Evolutionary conservation across 1,140 invertebrate genomes (phyloP).

Genomic region (Cryptotermes secundus): DNA sequence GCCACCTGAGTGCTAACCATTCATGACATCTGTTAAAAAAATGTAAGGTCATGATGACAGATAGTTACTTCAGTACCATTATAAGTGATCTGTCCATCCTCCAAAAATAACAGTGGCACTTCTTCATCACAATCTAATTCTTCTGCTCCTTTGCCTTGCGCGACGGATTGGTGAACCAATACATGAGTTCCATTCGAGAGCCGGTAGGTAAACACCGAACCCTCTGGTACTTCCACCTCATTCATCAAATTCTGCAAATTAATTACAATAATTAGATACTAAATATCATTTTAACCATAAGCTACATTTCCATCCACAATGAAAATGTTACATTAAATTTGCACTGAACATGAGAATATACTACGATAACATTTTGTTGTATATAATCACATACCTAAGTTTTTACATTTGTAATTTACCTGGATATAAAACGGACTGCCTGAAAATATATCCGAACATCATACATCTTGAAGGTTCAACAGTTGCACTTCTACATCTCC

Average conservation of each 20-base stretch:
- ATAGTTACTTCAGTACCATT: not conserved
- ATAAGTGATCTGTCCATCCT: not conserved
- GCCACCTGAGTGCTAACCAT: too few relatives aligned
- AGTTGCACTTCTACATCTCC: not conserved
- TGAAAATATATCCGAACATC: not conserved
- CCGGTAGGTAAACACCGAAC: not conserved
- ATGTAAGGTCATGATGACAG: too few relatives aligned
- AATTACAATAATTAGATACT: not conserved
- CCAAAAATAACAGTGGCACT: slow-evolving; percentile 1
- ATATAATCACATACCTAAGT: not conserved
- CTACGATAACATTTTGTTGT: not conserved
- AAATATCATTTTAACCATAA: not conserved
- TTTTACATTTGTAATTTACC: not conserved
- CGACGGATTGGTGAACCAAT: not conserved
- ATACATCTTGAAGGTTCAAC: not conserved
- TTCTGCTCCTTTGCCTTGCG: not conserved
- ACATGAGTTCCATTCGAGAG: not conserved
- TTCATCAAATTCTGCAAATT: not conserved
- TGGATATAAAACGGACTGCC: not conserved
- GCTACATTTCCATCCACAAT: not conserved
- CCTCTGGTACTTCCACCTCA: not conserved
- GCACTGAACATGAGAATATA: not conserved
- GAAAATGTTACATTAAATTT: not conserved
- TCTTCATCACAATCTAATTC: not conserved
- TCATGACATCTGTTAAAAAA: too few relatives aligned